Base-by-base conservation (phyloP, 2,797 vertebrate species). In the Paguma larvata region DNA sequence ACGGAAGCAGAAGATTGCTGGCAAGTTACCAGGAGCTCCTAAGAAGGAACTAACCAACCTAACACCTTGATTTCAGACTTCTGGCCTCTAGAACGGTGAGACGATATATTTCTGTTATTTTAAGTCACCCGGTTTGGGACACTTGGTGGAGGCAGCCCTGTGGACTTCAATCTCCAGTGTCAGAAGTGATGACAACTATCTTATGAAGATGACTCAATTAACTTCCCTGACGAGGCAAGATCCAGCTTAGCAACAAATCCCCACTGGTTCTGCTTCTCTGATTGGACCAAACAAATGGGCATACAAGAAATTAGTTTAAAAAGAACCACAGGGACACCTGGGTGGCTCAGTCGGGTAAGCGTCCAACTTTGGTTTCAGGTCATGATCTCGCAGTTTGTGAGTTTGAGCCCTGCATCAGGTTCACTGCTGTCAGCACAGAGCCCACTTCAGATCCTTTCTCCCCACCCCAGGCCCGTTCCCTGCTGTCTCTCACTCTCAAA, bases 271-370 rank as follows among this genome's bases (percentile, higher is more conserved):
- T 93, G 14, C 25, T 94, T 96, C 51, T 88, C 88, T 80, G 77
- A 95, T 9, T 62, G 44, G 48, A 16, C 7, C 16, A 62, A 89
- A 78, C 30, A 38, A 23, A 85, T 53, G n/a, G 62, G 70, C 46
- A 48, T 83, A 63, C 95, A 89, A 82, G 7, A 88, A 92, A 38
- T 27, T 38, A 65, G 48, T 56, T 93, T 92, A 67, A 93, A 91
- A 79, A 92, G 56, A 25, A 77, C 32, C 80, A 63, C 8, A 85
- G 53, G 53, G 53, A 56, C 53, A 56, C 56, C 56, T 59, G 56
- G 19, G 56, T 59, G 21, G 56, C 56, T 59, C 21, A 9, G 56
- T 23, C 8, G 8, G 56, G 21, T 59, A 59, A 59, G 21, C 21
- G 21, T 23, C 56, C 8, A 9, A 23, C 56, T 59, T 59, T 59